Conservation (phyloP, 2,797 vertebrate species). For the Gallinago solitaria region DNA sequence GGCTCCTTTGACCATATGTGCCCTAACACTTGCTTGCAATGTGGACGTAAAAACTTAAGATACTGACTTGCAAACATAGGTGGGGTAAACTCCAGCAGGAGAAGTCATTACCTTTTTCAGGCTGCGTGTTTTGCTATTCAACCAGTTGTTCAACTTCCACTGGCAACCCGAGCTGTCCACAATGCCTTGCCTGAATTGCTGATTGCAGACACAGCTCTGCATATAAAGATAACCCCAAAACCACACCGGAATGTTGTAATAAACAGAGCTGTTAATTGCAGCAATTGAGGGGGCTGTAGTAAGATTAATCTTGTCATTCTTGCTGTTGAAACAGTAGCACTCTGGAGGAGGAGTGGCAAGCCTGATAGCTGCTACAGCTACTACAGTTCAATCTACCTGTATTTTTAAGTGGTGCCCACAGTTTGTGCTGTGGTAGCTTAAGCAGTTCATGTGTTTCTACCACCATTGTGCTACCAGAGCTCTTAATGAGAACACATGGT, state of each 20-base stretch:
- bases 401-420: neutral
- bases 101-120: neutral
- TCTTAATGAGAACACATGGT: neutral
- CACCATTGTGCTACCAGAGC: neutral
- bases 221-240: neutral
- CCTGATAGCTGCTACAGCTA: neutral
- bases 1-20: neutral
- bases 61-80: neutral
- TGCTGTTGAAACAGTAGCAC: neutral
- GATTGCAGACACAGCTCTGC: neutral
- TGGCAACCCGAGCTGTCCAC: neutral
- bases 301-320: neutral
- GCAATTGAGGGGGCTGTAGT: neutral
- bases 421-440: neutral
- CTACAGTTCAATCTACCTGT: neutral
- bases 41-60: neutral
- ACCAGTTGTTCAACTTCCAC: neutral
- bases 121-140: neutral
- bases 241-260: neutral
- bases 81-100: neutral
- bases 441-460: neutral
- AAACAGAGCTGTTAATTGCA: neutral
- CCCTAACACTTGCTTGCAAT: neutral
- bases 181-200: neutral
- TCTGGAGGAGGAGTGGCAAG: neutral